Evolutionary conservation across 1,140 invertebrate species (phyloP).

Genomic region (Kradibia gibbosae): DNA sequence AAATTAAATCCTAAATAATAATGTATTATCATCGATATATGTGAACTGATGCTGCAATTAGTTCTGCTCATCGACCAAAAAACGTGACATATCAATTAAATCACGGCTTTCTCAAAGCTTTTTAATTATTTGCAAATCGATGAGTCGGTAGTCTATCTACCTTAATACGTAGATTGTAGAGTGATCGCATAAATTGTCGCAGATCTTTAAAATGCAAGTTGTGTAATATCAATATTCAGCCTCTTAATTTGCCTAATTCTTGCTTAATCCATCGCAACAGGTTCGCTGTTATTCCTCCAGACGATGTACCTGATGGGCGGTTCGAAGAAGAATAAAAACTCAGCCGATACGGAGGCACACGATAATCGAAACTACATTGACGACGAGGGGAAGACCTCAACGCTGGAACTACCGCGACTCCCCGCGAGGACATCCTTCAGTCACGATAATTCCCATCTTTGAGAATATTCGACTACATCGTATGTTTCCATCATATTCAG

Average conservation of each 20-base stretch:
- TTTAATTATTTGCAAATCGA: no score
- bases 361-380: conserved; percentile 73
- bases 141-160: no score
- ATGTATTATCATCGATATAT: no score
- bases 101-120: no score
- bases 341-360: conserved; percentile 60
- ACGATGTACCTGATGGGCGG: conserved; percentile 83
- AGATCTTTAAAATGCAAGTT: no score
- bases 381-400: conserved; percentile 66
- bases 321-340: conserved; percentile 62
- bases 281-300: conserved; percentile 80
- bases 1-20: no score
- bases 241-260: neutral
- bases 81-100: no score
- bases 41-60: no score
- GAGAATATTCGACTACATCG: neutral
- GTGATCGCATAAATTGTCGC: no score
- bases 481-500: neutral
- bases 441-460: conserved; percentile 54
- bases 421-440: conserved; percentile 54
- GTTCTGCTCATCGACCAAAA: no score
- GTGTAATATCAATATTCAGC: neutral
- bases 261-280: conserved; percentile 62
- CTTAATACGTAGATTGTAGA: no score
- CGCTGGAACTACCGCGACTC: conserved; percentile 65